phyloP scores from a whole-genome alignment of 2,888 invertebrate genomes.

The Campoletis raptor region DNA sequence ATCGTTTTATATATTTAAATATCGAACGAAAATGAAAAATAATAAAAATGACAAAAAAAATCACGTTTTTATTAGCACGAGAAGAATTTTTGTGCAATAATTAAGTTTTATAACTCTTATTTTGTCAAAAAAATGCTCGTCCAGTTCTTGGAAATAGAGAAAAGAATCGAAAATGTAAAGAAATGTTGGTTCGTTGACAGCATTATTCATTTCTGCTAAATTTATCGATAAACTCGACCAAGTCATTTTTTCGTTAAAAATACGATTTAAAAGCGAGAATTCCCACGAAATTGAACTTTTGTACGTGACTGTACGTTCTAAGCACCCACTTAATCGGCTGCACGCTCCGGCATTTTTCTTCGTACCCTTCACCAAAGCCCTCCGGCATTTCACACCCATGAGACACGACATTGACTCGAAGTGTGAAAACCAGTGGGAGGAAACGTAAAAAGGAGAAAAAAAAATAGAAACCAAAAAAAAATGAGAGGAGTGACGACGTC shows the following conservation, averaged over 20 bases:
- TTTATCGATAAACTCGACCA: neutral
- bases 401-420: conserved; percentile 23
- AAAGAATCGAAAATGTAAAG: neutral
- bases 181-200: neutral
- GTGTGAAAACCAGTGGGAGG: conserved; percentile 26
- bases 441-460: conserved; percentile 19
- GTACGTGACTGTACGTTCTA: conserved; percentile 11
- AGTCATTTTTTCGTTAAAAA: neutral
- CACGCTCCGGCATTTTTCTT: conserved; percentile 40
- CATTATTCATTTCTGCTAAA: neutral
- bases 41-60: neutral
- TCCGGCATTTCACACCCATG: conserved; percentile 13
- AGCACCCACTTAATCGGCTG: conserved; percentile 44
- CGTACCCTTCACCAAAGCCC: conserved; percentile 20
- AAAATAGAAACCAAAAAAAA: conserved; percentile 11
- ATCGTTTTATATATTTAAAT: neutral
- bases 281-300: neutral
- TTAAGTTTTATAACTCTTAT: no score
- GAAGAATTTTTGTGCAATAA: no score
- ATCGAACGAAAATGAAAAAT: neutral
- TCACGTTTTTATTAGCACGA: no score
- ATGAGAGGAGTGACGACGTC: conserved; percentile 62
- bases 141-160: neutral
- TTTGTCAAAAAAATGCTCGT: neutral
- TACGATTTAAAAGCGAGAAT: neutral